Base-by-base conservation (phyloP, 2,888 invertebrate genomes). In the Aquatica leii region DNA sequence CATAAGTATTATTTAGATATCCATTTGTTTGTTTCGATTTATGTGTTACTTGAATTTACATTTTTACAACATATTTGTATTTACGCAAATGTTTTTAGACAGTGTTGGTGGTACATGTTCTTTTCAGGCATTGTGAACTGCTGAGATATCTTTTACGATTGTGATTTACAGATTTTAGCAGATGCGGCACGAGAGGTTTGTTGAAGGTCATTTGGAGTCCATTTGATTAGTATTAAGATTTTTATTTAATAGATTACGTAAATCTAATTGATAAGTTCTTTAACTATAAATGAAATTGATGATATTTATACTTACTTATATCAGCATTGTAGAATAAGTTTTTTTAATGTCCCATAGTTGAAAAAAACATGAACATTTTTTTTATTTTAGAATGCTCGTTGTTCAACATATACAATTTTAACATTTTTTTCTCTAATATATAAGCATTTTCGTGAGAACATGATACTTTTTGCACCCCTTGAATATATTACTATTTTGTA, bases 111-210 rank as follows among this genome's bases (percentile, higher is more conserved):
- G 69, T 69, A 67, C 59, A 65, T 64, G 62, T 66, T 74, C 15
- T 52, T 54, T 76, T 46, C 75, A 76, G 74, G 74, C 66, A 71
- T 69, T 68, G 65, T 72, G 73, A 66, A 71, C 75, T 76, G 73
- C 76, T 73, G 72, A 74, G 74, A 77, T 77, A 77, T 78, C 76
- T 77, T 77, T 76, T 80, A 71, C 77, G 72, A 65, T 65, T 80
- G 76, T 76, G 71, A 73, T 79, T 80, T 80, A 74, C 79, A 80
- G 80, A 79, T 80, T 77, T 77, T 77, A 75, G 75, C 72, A 63
- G 62, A 52, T 64, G 41, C 59, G 49, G 15, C 49, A 41, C 48
- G 12, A 35, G 59, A 59, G 55, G 57, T 57, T 50, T 56, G 43
- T 52, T 59, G 55, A 63, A 52, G 52, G 56, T 56, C 56, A 60